Percentiles rank a stretch among this genome's conserved stretches.
These are phyloP conservation scores for Brevipalpus yothersi DNA, from an alignment of 1,140 invertebrate species.

Conservation along the genomic window DNA sequence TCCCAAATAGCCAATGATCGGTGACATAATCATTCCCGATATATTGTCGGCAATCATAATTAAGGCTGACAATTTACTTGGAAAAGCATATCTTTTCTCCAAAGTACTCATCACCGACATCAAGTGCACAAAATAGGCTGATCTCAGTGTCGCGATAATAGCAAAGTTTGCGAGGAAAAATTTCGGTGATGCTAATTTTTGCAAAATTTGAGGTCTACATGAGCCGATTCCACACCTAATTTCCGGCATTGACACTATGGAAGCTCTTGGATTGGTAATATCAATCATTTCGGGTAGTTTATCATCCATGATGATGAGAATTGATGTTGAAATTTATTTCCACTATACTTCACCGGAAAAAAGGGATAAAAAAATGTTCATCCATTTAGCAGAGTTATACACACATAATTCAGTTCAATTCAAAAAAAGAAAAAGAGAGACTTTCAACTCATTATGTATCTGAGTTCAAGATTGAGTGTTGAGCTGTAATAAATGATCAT, in stretches of 20 bases:
- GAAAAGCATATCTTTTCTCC: constrained; percentile 53
- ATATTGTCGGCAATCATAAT: constrained; percentile 16
- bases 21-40: constrained; percentile 7
- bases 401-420: no score
- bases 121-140: constrained; percentile 47
- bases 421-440: no score
- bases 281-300: background rate
- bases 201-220: constrained; percentile 23
- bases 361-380: no score
- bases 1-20: constrained; percentile 36
- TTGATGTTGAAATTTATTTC: no score
- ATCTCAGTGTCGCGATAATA: constrained; percentile 39
- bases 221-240: background rate
- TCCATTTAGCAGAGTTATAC: no score
- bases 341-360: no score
- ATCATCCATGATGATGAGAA: no score
- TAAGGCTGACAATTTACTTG: constrained; percentile 40
- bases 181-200: constrained; percentile 44
- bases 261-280: background rate
- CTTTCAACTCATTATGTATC: no score
- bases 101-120: constrained; percentile 38
- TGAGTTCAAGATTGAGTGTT: no score
- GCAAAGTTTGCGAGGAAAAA: constrained; percentile 44
- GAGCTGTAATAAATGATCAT: no score
- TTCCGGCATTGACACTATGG: background rate